Evolutionary conservation across 2,797 vertebrate genomes (phyloP), one percentile per base, ranked within the genome.

Genomic region (Loris lydekkerianus): DNA sequence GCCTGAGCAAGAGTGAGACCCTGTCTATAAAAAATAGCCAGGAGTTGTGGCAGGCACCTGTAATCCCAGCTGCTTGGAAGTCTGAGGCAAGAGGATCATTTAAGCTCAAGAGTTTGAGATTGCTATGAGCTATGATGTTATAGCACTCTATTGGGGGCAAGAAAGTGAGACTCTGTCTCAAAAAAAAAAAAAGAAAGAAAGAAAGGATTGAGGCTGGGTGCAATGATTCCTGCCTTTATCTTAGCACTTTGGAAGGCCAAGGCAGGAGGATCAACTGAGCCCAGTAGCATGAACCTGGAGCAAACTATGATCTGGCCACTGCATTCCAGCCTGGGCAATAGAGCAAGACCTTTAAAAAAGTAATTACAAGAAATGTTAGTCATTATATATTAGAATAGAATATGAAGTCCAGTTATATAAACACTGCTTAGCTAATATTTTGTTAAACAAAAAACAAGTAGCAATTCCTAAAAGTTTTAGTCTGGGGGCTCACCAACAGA

Each of bases 361-460:
- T 63, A 63, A 29, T 63, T 5, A 27, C n/a, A n/a, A 34, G 9
- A 70, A 70, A 21, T 70, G 8, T 21, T 37, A 37, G n/a, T 84
- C 84, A 84, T 84, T 56, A 80, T n/a, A 75, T 86, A 43, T 31
- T 80, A 91, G 37, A 77, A 31, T 34, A 86, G 46, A 25, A 27
- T 86, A 25, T 65, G 20, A 70, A 77, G 8, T 56, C 31, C 21
- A 90, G 13, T 76, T 73, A 60, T 78, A 20, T 92, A 91, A 87
- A 34, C 34, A 85, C 40, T 81, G 72, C 7, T 49, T 91, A 63
- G 60, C n/a, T 58, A 69, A 29, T 93, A 46, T 7, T 91, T 61
- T 53, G 0, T 82, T 85, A 96, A 43, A 40, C 17, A 73, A 88
- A 94, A 95, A 56, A 13, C 13, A 87, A 29, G 29, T 84, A 87